These are phyloP conservation scores for Halocaridina rubra DNA, from an alignment of 2,888 invertebrate genomes.

Conservation along the genomic window DNA sequence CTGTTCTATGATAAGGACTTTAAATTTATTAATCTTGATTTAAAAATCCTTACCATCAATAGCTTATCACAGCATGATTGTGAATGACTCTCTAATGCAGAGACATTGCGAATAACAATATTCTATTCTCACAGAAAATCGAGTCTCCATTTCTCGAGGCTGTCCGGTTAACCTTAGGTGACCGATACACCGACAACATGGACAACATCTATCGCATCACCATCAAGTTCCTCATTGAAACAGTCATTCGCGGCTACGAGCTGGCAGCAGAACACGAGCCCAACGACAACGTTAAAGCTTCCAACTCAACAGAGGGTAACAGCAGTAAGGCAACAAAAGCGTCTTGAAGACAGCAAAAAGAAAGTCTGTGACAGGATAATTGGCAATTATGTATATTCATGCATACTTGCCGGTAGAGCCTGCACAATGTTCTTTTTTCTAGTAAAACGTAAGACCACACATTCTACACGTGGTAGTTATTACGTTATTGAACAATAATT, in stretches of 20 bases:
- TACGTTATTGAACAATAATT: no score
- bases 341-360: constrained; percentile 27
- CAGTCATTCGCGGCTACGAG: constrained; percentile 83
- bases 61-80: no score
- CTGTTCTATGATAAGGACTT: no score
- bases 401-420: not conserved
- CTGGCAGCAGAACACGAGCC: constrained; percentile 64
- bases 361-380: not conserved
- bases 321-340: constrained; percentile 40
- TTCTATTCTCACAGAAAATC: constrained; percentile 80
- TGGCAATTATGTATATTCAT: not conserved
- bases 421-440: no score
- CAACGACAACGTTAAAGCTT: constrained; percentile 45
- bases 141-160: constrained; percentile 89
- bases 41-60: no score
- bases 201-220: constrained; percentile 89
- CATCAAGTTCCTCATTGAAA: constrained; percentile 88
- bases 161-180: constrained; percentile 85
- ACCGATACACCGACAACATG: constrained; percentile 89
- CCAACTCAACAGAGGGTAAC: constrained; percentile 26
- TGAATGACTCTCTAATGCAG: no score
- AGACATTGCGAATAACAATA: not conserved
- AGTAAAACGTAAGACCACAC: no score
- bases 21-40: no score
- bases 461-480: no score